Evolutionary conservation across 2,797 vertebrate genomes (phyloP), one percentile per base, ranked within the genome.

Genomic region (Pygocentrus nattereri): DNA sequence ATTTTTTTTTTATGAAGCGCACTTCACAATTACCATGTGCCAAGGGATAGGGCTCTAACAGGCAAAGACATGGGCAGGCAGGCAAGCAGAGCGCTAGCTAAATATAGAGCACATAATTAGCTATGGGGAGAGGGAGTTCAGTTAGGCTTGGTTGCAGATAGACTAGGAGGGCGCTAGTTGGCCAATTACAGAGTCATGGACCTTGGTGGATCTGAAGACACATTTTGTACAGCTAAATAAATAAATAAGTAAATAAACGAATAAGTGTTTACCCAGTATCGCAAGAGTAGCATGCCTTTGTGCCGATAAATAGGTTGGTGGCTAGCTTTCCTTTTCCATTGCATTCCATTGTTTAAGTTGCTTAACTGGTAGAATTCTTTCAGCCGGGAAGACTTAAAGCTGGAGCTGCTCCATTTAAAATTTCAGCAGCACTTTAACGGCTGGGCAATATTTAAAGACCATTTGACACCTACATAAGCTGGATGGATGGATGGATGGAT

Each of bases 1-100:
- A 72, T 52, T 80, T 68, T 82, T 68, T 82, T 85, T 85, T 85
- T 79, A 85, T 70, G 44, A 80, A 76, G 75, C 80, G 76, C 7
- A 3, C 27, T 79, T 61, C 61, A 79, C 76, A 79, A 76, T 80
- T 76, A 80, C 59, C 12, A 34, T 56, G 73, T 74, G 73, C 44
- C 67, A 54, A 85, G 80, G 84, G 76, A 80, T 73, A 74, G 65
- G 59, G 81, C 59, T 85, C 16, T 47, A 47, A 69, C 78, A 82
- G 65, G 58, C 18, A 27, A 30, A 77, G 61, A 80, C 78, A 69
- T 52, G 74, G 78, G 74, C 78, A 84, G 79, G 74, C 82, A 78
- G 78, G 52, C 44, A 71, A 71, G 47, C 74, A 67, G 50, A 65
- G 79, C 73, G 62, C 73, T 61, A 52, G 69, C 74, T 81, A 81